Evolutionary conservation across 2,113 vertebrate genomes (phyloP).

Genomic region (Hyla sarda): DNA sequence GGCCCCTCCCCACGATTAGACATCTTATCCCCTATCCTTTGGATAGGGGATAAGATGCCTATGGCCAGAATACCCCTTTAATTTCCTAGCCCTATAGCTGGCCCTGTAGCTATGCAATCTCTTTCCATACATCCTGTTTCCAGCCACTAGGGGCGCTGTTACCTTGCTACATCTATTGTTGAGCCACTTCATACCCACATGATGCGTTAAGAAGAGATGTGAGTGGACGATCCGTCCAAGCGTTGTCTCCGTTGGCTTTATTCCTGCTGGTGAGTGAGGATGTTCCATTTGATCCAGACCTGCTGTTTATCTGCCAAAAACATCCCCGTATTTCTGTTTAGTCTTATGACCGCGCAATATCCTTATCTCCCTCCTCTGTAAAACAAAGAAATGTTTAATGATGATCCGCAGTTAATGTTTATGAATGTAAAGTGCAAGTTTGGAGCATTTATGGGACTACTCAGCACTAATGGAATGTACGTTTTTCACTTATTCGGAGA

Average conservation of each 20-base stretch:
- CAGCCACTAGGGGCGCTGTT: background rate
- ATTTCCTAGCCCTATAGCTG: too few species aligned
- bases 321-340: slow-evolving; percentile 31
- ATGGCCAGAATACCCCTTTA: too few species aligned
- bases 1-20: too few species aligned
- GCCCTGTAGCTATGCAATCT: background rate
- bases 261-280: background rate
- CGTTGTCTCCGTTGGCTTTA: background rate
- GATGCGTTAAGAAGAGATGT: background rate
- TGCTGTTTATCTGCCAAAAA: slow-evolving; percentile 22
- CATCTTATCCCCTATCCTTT: too few species aligned
- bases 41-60: too few species aligned
- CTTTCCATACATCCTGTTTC: background rate
- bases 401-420: slow-evolving; percentile 34
- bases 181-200: background rate
- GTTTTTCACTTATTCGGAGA: background rate
- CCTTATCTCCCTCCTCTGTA: slow-evolving; percentile 40
- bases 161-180: too few species aligned
- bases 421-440: slow-evolving; percentile 27
- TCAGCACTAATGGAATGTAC: slow-evolving; percentile 33
- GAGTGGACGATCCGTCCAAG: background rate
- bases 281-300: background rate
- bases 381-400: slow-evolving; percentile 54
- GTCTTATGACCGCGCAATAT: background rate
- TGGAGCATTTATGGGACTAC: slow-evolving; percentile 24